Evolutionary conservation across 2,113 vertebrate genomes (phyloP).

Genomic region (Synodontis membranacea): DNA sequence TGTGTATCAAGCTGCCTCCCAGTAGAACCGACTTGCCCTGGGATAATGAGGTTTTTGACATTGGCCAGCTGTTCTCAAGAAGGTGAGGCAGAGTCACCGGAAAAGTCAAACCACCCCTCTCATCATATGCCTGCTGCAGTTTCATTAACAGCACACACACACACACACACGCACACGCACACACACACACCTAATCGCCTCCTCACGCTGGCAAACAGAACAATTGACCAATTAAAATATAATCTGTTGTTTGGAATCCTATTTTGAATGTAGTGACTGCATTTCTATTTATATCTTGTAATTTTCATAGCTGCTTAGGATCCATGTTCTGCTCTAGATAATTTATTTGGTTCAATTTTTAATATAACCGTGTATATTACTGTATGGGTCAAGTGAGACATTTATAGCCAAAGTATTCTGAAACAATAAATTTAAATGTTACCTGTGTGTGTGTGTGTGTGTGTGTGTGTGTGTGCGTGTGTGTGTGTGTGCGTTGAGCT

Average conservation of each 20-base stretch:
- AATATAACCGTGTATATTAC: background rate
- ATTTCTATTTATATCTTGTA: constrained; percentile 1
- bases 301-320: background rate
- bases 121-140: constrained; percentile 36
- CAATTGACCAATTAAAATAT: constrained; percentile 35
- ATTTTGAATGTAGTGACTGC: background rate
- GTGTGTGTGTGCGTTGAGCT: constrained; percentile 31
- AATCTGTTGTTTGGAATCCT: constrained; percentile 7
- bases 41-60: constrained; percentile 53
- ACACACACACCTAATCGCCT: constrained; percentile 9
- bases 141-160: constrained; percentile 44
- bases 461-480: constrained; percentile 23
- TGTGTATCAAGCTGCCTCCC: constrained; percentile 38
- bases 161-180: constrained; percentile 15
- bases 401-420: background rate
- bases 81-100: constrained; percentile 36
- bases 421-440: background rate
- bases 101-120: constrained; percentile 39
- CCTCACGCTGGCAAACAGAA: constrained; percentile 6
- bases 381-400: background rate
- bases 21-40: constrained; percentile 25
- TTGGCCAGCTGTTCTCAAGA: constrained; percentile 51
- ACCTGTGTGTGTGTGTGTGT: constrained; percentile 19
- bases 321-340: background rate
- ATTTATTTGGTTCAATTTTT: background rate